Evolutionary conservation across 2,797 vertebrate genomes (phyloP), one percentile per base, ranked within the genome.

Genomic region (Poliocrania exsul): DNA sequence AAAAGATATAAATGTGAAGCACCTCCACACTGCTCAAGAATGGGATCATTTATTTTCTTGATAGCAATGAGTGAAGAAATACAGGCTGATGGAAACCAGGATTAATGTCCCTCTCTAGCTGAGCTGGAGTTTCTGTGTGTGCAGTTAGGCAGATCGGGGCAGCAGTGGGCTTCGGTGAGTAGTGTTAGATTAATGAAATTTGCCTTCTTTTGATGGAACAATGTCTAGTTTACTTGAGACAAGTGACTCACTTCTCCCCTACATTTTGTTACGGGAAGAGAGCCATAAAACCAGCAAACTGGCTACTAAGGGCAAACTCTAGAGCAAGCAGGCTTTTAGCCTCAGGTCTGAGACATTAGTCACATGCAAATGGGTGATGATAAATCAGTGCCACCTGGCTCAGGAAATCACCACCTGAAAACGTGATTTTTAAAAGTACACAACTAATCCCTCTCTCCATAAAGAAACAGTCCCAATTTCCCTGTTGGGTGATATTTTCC

Each of bases 11-110:
- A 91, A 77, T 35, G 56, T 46, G 44, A 82, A 87, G 75, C 53
- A 74, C 6, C 18, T 9, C 13, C 9, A 15, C 20, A 40, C 40
- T 35, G 7, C 18, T 46, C 60, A 80, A 50, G 53, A 84, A 77
- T 50, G 21, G 57, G 25, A 64, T 78, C 29, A 70, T 75, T 94
- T 87, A 11, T 94, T 91, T 91, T 78, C 53, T 61, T 71, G 25
- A 51, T 89, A 83, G 64, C 46, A 91, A 29, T 92, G 92, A 78
- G 35, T 54, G 46, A 83, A 83, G 85, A 90, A 93, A 54, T 40
- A 35, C 46, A 54, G 5, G 69, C 37, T 88, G 87, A 58, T 72
- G 58, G 77, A 88, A 91, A 66, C n/a, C 33, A 67, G 91, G 80
- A 81, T 81, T 87, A 77, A 88, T 69, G 42, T 83, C 44, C 13